Evolutionary conservation across 2,113 vertebrate genomes (phyloP).

Genomic region (Cygnus atratus): DNA sequence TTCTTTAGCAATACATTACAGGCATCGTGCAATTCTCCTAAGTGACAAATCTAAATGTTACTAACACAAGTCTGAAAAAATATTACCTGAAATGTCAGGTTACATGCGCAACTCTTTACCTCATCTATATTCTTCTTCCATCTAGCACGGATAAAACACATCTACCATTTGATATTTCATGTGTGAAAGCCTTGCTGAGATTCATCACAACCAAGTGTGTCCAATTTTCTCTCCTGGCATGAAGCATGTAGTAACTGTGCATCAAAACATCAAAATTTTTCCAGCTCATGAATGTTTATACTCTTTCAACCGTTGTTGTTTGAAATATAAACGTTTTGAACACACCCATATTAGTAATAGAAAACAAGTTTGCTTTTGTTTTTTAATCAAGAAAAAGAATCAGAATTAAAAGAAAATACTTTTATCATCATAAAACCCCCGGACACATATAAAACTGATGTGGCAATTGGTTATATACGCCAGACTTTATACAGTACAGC

Average conservation of each 20-base stretch:
- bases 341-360: not conserved
- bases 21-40: not conserved
- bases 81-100: not conserved
- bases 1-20: not conserved
- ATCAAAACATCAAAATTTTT: not conserved
- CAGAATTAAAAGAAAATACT: not conserved
- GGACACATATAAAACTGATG: not conserved
- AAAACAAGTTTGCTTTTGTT: not conserved
- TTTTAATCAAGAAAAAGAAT: not conserved
- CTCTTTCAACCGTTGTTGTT: not conserved
- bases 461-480: not conserved
- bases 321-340: not conserved
- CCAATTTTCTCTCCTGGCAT: not conserved
- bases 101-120: not conserved
- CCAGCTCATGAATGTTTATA: not conserved
- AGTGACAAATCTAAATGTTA: not conserved
- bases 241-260: not conserved
- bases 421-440: not conserved
- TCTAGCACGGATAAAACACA: not conserved
- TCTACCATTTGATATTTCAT: conserved; percentile 24
- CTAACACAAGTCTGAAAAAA: not conserved
- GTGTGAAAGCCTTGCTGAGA: not conserved
- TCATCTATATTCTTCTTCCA: conserved; percentile 16
- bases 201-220: not conserved
- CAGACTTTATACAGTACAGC: not conserved